Conservation (phyloP, 2,113 vertebrate genomes). For the Heterocephalus glaber region DNA sequence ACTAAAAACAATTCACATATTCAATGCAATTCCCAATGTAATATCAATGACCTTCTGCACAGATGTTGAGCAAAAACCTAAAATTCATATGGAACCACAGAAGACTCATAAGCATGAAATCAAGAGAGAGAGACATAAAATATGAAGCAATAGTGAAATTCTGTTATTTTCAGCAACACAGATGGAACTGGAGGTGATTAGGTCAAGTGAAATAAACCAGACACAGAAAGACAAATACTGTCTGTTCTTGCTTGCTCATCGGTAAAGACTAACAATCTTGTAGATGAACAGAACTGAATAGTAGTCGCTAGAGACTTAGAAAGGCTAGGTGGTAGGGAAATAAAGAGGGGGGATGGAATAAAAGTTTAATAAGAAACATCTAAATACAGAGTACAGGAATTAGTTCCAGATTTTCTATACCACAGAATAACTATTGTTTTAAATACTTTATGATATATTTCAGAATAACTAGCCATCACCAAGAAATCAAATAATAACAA, state of each 20-base stretch:
- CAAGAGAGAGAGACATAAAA: not conserved
- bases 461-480: not conserved
- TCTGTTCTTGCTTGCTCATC: not conserved
- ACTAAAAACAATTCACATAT: not conserved
- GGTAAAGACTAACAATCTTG: not conserved
- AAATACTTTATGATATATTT: not conserved
- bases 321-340: not conserved
- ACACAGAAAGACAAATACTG: not conserved
- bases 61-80: not conserved
- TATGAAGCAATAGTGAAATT: not conserved
- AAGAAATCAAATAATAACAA: no score
- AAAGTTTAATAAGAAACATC: not conserved
- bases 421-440: not conserved
- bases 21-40: not conserved
- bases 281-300: not conserved
- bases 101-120: not conserved
- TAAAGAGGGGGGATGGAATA: not conserved
- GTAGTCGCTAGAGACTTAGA: not conserved
- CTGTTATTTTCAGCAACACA: not conserved
- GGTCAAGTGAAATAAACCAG: not conserved
- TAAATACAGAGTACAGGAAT: not conserved
- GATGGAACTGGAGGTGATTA: not conserved
- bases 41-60: not conserved
- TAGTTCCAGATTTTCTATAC: not conserved
- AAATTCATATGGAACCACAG: not conserved